phyloP scores from a whole-genome alignment of 1,140 invertebrate species.

The Liolophura sinensis region DNA sequence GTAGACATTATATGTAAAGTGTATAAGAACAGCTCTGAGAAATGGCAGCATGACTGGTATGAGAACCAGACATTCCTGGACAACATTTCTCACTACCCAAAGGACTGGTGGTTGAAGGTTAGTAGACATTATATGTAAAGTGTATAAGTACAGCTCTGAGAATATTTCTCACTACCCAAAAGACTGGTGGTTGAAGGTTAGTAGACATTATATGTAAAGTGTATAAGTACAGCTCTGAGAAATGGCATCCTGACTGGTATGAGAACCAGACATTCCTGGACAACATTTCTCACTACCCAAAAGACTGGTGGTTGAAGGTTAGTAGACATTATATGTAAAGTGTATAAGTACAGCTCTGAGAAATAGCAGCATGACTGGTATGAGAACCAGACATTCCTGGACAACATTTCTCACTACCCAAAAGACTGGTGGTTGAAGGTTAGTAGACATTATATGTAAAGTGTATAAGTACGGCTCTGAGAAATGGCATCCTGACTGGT shows the following conservation, averaged over 20 bases:
- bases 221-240: constrained; percentile 47
- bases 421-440: constrained; percentile 55
- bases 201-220: no score
- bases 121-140: no score
- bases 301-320: constrained; percentile 55
- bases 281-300: constrained; percentile 54
- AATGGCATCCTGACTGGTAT: constrained; percentile 52
- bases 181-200: no score
- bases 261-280: constrained; percentile 56
- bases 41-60: constrained; percentile 52
- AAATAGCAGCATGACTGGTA: constrained; percentile 52
- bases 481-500: constrained; percentile 51
- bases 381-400: constrained; percentile 54
- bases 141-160: no score
- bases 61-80: constrained; percentile 56
- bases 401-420: constrained; percentile 56
- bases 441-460: no score
- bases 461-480: no score
- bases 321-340: no score
- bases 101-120: constrained; percentile 55
- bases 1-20: no score
- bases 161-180: no score
- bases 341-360: constrained; percentile 48
- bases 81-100: constrained; percentile 54
- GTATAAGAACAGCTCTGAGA: constrained; percentile 46